phyloP scores from a whole-genome alignment of 2,113 vertebrate species.

The Struthio camelus region DNA sequence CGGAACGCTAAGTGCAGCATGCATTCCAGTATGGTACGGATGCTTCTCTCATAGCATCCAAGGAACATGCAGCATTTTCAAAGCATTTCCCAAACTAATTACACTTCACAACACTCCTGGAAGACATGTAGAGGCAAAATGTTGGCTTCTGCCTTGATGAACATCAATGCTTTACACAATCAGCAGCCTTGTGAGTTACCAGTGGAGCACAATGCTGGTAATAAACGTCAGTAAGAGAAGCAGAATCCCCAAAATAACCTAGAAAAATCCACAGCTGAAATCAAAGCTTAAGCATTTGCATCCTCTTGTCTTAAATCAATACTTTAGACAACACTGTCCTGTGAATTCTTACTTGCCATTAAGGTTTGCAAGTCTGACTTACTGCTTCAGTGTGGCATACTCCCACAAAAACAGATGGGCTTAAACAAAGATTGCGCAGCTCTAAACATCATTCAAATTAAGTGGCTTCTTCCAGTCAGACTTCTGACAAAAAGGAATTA shows the following conservation, averaged over 20 bases:
- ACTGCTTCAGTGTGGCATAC: neutral
- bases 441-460: neutral
- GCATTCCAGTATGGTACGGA: neutral
- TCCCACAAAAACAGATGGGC: neutral
- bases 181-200: neutral
- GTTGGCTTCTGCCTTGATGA: neutral
- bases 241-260: neutral
- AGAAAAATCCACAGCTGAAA: slow-evolving; percentile 4
- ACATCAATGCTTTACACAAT: neutral
- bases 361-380: neutral
- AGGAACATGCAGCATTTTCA: neutral
- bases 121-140: neutral
- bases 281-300: neutral
- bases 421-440: neutral
- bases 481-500: neutral
- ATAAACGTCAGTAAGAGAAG: neutral
- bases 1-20: neutral
- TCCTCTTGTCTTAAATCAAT: neutral
- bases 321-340: neutral
- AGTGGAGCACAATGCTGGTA: neutral
- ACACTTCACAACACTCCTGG: neutral
- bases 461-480: neutral
- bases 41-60: neutral
- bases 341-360: neutral
- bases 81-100: neutral